Evolutionary conservation across 2,888 invertebrate genomes (phyloP), one percentile per base, ranked within the genome.

Genomic region (Melieria picta): DNA sequence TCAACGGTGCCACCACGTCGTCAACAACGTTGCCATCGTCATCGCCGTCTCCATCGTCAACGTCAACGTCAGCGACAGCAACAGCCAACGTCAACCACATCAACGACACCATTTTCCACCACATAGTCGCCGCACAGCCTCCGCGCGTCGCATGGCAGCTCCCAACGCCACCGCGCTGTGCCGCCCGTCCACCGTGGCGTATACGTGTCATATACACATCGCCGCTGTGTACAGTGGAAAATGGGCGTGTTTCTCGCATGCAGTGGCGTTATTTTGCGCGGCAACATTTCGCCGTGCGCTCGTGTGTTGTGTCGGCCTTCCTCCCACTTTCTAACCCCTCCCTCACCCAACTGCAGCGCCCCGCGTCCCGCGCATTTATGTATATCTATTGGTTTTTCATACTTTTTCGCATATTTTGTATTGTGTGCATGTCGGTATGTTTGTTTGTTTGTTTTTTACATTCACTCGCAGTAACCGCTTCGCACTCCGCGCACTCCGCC

Each of bases 381-480:
- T 71, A 65, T 61, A 71, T 65, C 61, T 68, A 68, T 68, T 69
- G 73, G 70, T 66, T 73, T 73, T 70, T 70, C 69, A 63, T 63
- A 63, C 60, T 57, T 66, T 66, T 62, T 46, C 62, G 30, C 58
- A 52, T 55, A 45, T 68, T 43, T 50, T n/a, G 5, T 7, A 60
- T 30, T 48, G 11, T 47, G 48, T 45, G n/a, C 16, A 46, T 57
- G n/a, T 57, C 13, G 10, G n/a, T 55, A 16, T 48, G 46, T 13
- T 11, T 66, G 43, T 61, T 46, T 42, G 11, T 56, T 50, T 64
- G 47, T 4, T 69, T 43, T 60, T 65, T 42, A 4, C 30, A n/a
- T 47, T 50, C 48, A 30, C n/a, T 47, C 48, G 56, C 42, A 57
- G 16, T 56, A 48, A 13, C 43, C 30, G 7, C 16, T 58, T 45